Conservation (phyloP, 2,797 vertebrate species). For the Leontopithecus rosalia region DNA sequence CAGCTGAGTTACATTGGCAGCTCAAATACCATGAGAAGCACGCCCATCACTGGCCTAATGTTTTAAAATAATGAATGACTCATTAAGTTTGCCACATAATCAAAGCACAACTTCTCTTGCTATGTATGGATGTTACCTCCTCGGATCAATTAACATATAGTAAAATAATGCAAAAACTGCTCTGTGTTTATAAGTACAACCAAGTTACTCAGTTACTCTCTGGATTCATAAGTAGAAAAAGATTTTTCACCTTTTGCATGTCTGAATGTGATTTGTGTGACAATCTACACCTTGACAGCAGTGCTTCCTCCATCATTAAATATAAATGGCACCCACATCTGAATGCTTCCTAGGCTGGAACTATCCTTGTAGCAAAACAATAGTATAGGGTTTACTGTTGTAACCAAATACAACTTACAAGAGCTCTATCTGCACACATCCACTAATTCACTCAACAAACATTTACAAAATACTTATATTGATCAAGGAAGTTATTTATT, state of each 20-base stretch:
- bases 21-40: neutral
- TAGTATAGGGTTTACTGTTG: neutral
- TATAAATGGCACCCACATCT: too few species aligned
- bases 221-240: neutral
- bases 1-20: too few species aligned
- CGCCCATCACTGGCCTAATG: neutral
- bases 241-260: neutral
- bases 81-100: neutral
- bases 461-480: neutral
- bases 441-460: neutral
- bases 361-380: neutral
- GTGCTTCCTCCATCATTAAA: too few species aligned
- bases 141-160: neutral
- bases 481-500: neutral
- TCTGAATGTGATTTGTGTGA: neutral
- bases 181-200: neutral
- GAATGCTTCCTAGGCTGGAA: neutral
- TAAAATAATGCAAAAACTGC: neutral
- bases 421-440: neutral
- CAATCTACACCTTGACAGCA: fast-evolving
- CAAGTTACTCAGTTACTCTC: neutral
- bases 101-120: neutral
- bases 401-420: neutral
- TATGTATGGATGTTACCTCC: neutral
- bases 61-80: neutral